Evolutionary conservation across 2,797 vertebrate genomes (phyloP).

Genomic region (Schizopygopsis pylzovi): DNA sequence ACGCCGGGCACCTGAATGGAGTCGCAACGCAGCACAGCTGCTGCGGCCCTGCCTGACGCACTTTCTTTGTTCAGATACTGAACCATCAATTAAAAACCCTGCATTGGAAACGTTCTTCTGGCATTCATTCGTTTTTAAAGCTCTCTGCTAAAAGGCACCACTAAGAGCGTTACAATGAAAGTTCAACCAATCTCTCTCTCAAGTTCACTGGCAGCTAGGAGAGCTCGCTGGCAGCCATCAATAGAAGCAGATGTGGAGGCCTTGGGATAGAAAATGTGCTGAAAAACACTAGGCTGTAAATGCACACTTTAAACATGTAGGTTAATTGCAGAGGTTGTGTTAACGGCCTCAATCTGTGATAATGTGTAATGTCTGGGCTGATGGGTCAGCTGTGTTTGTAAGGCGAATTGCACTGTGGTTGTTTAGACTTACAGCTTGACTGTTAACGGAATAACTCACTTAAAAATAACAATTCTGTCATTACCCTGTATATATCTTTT

Average conservation of each 20-base stretch:
- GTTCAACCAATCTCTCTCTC: slow-evolving; percentile 30
- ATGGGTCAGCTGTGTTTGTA: slow-evolving; percentile 30
- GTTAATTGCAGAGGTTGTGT: slow-evolving; percentile 25
- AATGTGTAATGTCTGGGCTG: slow-evolving; percentile 9
- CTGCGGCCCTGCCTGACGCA: background rate
- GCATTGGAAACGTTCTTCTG: slow-evolving; percentile 33
- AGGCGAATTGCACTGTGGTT: background rate
- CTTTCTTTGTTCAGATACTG: slow-evolving; percentile 21
- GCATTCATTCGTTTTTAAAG: slow-evolving; percentile 30
- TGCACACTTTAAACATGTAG: slow-evolving; percentile 10
- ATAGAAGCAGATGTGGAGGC: slow-evolving; percentile 34
- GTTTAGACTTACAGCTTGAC: background rate
- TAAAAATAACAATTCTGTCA: background rate
- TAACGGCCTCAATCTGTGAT: background rate
- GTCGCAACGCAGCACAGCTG: background rate
- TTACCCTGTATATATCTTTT: background rate
- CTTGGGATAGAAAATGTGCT: background rate
- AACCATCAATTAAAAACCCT: slow-evolving; percentile 39
- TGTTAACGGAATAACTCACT: background rate
- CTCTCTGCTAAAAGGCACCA: background rate
- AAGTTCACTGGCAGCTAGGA: slow-evolving; percentile 9
- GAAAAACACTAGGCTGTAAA: slow-evolving; percentile 15
- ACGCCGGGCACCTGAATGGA: background rate
- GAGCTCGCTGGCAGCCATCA: background rate
- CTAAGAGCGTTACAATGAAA: slow-evolving; percentile 26